These are phyloP conservation scores for Anadara kagoshimensis DNA, from an alignment of 1,140 invertebrate genomes.

Conservation along the genomic window DNA sequence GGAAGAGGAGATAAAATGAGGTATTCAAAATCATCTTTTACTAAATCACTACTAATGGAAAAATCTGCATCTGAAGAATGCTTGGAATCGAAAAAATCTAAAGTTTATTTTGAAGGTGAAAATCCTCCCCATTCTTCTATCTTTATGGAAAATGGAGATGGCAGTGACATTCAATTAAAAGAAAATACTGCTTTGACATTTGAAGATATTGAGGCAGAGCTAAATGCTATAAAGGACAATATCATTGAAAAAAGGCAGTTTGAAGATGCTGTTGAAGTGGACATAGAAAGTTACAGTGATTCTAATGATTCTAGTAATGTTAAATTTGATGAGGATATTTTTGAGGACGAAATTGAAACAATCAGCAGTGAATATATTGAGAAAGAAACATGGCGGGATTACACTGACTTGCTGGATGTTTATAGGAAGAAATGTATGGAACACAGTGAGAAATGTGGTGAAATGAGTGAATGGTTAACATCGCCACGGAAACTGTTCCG, in stretches of 20 bases:
- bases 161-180: conserved; percentile 16
- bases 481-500: conserved; percentile 15
- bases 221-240: conserved; percentile 26
- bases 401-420: conserved; percentile 25
- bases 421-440: conserved; percentile 45
- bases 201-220: conserved; percentile 35
- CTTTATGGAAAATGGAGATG: conserved; percentile 26
- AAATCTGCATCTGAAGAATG: conserved; percentile 9
- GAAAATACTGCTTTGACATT: conserved; percentile 24
- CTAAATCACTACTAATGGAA: not conserved
- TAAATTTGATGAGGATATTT: not conserved
- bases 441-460: conserved; percentile 39
- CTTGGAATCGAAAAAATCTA: conserved; percentile 18
- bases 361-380: conserved; percentile 1
- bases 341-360: not conserved
- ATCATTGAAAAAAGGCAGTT: conserved; percentile 20
- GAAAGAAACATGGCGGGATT: conserved; percentile 21
- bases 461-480: conserved; percentile 36
- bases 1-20: not conserved
- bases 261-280: not conserved
- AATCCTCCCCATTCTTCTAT: conserved; percentile 19
- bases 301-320: not conserved
- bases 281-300: too few species aligned
- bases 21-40: conserved; percentile 5
- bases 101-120: conserved; percentile 37